Percentiles rank a stretch among this genome's conserved stretches.
phyloP scores from a whole-genome alignment of 2,797 vertebrate species.

The Benthosema pterotum region DNA sequence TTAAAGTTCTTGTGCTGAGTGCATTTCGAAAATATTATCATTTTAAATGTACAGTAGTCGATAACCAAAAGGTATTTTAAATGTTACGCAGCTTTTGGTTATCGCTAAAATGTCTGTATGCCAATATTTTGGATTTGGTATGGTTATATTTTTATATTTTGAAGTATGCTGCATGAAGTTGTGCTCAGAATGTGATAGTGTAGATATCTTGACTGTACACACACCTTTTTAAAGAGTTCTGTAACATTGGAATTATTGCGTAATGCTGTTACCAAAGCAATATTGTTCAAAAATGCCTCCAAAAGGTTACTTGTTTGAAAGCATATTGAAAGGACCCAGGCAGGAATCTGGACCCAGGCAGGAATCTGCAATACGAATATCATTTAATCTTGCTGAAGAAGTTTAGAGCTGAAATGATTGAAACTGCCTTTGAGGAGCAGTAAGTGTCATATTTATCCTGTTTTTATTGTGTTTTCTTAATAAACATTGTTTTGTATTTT shows the following conservation, averaged over 20 bases:
- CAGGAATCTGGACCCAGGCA: not conserved
- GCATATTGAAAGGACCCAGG: not conserved
- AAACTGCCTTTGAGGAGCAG: not conserved
- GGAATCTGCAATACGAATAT: conserved; percentile 8
- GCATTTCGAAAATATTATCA: not conserved
- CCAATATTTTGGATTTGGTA: not conserved
- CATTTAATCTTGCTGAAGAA: not conserved
- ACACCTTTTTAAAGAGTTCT: not conserved
- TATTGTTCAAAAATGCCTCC: not conserved
- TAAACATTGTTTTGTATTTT: conserved; percentile 64
- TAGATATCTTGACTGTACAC: not conserved
- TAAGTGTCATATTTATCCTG: conserved; percentile 14
- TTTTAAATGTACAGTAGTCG: not conserved
- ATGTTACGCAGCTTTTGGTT: not conserved
- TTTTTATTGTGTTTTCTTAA: conserved; percentile 44
- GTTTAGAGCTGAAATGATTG: not conserved
- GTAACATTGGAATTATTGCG: conserved; percentile 23
- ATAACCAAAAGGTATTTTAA: no score
- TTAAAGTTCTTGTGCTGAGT: not conserved
- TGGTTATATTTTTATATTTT: conserved; percentile 25
- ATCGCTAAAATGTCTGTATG: conserved; percentile 10
- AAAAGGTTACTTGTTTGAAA: not conserved
- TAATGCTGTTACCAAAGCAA: conserved; percentile 57
- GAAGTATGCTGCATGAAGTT: conserved; percentile 34
- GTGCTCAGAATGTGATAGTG: conserved; percentile 12